phyloP scores from a whole-genome alignment of 2,888 invertebrate species.

The Drosophila testacea region DNA sequence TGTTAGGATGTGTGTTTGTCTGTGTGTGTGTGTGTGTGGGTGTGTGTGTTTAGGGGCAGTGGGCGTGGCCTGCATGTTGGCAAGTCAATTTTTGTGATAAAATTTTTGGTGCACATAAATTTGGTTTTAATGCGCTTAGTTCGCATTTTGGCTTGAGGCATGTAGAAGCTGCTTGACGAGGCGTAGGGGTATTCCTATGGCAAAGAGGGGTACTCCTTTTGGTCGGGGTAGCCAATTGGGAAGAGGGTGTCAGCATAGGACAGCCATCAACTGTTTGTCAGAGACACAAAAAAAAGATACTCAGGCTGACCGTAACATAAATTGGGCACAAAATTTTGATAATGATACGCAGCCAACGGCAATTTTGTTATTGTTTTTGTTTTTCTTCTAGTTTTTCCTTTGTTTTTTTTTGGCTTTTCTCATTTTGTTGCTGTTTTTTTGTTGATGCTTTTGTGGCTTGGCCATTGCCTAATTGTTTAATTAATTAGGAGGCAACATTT shows the following conservation, averaged over 20 bases:
- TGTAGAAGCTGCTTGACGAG: neutral
- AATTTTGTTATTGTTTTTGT: constrained; percentile 28
- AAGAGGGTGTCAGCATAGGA: constrained; percentile 1
- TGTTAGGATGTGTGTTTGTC: no score
- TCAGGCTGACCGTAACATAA: constrained; percentile 57
- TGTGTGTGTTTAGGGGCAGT: constrained; percentile 9
- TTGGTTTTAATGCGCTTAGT: constrained; percentile 73
- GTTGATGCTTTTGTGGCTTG: constrained; percentile 12
- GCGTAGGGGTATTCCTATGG: neutral
- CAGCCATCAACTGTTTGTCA: constrained; percentile 30
- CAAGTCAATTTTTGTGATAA: constrained; percentile 71
- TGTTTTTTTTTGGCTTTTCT: neutral
- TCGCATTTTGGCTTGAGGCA: constrained; percentile 37
- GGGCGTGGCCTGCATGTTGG: constrained; percentile 58
- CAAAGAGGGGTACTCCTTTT: neutral
- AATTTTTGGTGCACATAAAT: constrained; percentile 68
- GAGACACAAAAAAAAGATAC: constrained; percentile 13
- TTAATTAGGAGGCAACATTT: constrained; percentile 75
- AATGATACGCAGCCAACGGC: constrained; percentile 55
- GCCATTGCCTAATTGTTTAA: constrained; percentile 66
- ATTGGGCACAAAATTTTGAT: constrained; percentile 65
- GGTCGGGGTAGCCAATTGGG: neutral
- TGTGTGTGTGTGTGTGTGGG: constrained; percentile 4
- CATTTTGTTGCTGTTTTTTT: constrained; percentile 7
- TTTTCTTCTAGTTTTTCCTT: constrained; percentile 21